Evolutionary conservation across 2,113 vertebrate species (phyloP), one percentile per base, ranked within the genome.

Genomic region (Columba janthina): DNA sequence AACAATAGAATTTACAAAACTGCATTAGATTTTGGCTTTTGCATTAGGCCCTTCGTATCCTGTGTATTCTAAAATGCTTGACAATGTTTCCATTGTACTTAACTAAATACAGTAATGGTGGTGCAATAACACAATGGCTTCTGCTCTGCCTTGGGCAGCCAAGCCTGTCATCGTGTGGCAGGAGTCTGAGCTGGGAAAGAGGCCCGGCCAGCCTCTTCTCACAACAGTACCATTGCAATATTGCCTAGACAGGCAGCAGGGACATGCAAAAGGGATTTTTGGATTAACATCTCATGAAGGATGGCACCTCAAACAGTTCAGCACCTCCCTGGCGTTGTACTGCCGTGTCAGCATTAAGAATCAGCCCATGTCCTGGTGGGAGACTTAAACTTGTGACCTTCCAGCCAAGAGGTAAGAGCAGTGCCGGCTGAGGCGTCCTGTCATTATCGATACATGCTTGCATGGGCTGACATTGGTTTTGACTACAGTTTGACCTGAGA

Each of bases 211-310:
- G 42, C 51, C 44, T 86, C 76, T 58, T 86, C 54, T 81, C 87
- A 94, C 91, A 62, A 11, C 88, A 76, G 60, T 67, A 74, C 85
- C 83, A 60, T 50, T 3, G 70, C 1, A 0, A 72, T 50, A 73
- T 44, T 66, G 78, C 96, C 89, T 64, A 88, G 89, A 85, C 87
- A 95, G 91, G 80, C 94, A 92, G 90, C 85, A 79, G 87, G 73
- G 84, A 46, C 48, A n/a, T 38, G 48, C 40, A 4, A 89, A 82
- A 91, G 85, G 91, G 91, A 96, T 94, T 97, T 46, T 88, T 96
- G 95, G 96, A 96, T 97, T 96, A 97, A 94, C 91, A 94, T 90
- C 88, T 92, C 70, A 22, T 36, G 84, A 95, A 96, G 85, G 67
- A 94, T 44, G 0, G 83, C 70, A 72, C 90, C 88, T 94, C 93